These are phyloP conservation scores for Tipula confusa DNA, from an alignment of 2,888 invertebrate genomes.

Conservation along the genomic window DNA sequence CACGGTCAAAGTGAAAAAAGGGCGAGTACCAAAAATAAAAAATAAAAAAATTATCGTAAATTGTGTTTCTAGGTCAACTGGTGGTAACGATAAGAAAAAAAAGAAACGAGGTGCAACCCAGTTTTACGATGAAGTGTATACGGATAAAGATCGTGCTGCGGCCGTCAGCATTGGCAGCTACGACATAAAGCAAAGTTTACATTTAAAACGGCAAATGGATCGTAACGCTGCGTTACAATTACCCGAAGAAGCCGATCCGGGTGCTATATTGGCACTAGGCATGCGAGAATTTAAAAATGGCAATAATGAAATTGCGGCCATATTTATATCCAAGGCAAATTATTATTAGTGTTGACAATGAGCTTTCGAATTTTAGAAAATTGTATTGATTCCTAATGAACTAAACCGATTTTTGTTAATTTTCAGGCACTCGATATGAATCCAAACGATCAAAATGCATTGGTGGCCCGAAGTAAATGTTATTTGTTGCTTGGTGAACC, in stretches of 20 bases:
- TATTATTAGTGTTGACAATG: not conserved
- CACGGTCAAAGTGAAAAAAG: not conserved
- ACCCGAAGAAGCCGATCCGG: slow-evolving; percentile 74
- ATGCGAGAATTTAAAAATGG: slow-evolving; percentile 72
- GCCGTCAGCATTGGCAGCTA: slow-evolving; percentile 73
- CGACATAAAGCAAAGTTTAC: slow-evolving; percentile 81
- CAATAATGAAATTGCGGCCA: slow-evolving; percentile 65
- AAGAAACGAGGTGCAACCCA: slow-evolving; percentile 36
- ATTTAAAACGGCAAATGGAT: slow-evolving; percentile 73
- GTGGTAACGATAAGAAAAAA: slow-evolving; percentile 20
- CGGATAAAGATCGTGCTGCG: slow-evolving; percentile 86
- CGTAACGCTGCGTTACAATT: slow-evolving; percentile 66
- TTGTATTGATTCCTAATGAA: too few species aligned
- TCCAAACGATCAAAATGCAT: slow-evolving; percentile 75
- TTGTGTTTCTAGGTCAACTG: not conserved
- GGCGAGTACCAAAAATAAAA: not conserved
- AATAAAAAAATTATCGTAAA: not conserved
- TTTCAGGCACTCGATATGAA: slow-evolving; percentile 82
- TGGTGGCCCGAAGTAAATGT: slow-evolving; percentile 86
- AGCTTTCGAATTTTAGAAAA: not conserved
- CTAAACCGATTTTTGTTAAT: not conserved
- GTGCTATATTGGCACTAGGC: slow-evolving; percentile 69
- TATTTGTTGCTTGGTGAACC: slow-evolving; percentile 81
- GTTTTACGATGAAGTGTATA: slow-evolving; percentile 70
- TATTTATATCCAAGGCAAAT: slow-evolving; percentile 75